Evolutionary conservation across 2,888 invertebrate genomes (phyloP).

Genomic region (Sphaerophoria taeniata): DNA sequence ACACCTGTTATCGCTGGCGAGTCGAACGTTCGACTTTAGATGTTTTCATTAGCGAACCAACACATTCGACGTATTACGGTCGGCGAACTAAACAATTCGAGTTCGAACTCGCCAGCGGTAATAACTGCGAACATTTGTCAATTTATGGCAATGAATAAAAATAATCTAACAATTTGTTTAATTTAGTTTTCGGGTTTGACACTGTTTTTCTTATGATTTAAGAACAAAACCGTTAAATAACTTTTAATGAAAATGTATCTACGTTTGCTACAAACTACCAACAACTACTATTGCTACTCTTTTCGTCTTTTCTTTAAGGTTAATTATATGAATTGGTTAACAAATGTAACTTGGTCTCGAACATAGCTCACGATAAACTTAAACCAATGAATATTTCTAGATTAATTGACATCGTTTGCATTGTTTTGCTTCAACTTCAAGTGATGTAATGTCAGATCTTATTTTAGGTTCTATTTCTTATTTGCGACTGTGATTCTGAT

Average conservation of each 20-base stretch:
- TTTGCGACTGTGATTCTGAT: slow-evolving; percentile 30
- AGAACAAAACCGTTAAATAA: slow-evolving; percentile 30
- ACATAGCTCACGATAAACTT: slow-evolving; percentile 42
- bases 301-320: slow-evolving; percentile 34
- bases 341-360: slow-evolving; percentile 62
- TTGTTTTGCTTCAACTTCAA: slow-evolving; percentile 12
- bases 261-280: slow-evolving; percentile 37
- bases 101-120: no score
- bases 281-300: slow-evolving; percentile 32
- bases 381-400: slow-evolving; percentile 53
- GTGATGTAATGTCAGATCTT: slow-evolving; percentile 40
- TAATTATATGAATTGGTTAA: slow-evolving; percentile 48
- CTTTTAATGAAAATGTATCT: slow-evolving; percentile 2
- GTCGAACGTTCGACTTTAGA: no score
- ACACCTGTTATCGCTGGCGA: no score
- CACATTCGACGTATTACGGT: no score
- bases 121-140: neutral
- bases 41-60: no score
- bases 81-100: no score
- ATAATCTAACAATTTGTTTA: neutral
- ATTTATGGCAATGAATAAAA: neutral
- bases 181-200: neutral
- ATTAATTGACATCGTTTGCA: slow-evolving; percentile 67
- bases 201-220: slow-evolving; percentile 38
- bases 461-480: slow-evolving; percentile 27